Evolutionary conservation across 2,888 invertebrate species (phyloP), one percentile per base, ranked within the genome.

Genomic region (Nycteola revayana): DNA sequence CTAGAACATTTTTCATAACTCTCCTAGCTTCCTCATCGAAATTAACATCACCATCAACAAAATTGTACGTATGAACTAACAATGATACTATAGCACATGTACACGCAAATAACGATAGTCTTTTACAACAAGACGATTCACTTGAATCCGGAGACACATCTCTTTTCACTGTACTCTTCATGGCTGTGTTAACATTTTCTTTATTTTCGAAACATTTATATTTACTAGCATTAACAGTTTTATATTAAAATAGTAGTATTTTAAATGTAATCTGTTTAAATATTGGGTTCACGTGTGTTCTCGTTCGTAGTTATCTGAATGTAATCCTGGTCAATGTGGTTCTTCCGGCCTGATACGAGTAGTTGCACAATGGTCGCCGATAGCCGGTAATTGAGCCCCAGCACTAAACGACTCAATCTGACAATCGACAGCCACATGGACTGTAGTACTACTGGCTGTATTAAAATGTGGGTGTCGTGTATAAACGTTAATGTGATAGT

Each of bases 361-460:
- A 33, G 73, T 85, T 83, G 77, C 81, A 72, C 85, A 85, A 79
- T 59, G 55, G 36, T 57, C 44, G 47, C 72, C 69, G 83, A 85
- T 82, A 81, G 77, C 62, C 59, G 44, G 52, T 73, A 85, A 87
- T 87, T 87, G 85, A 72, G 74, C 48, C 46, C 14, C 5, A 5
- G 14, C 2, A 14, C 14, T 14, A 14, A 14, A 14, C 53, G 61
- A 66, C 58, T 80, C 72, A 77, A 81, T 81, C 82, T 77, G 62
- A 43, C 60, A 56, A 74, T 85, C 80, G 84, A 80, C 82, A 80
- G 72, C 41, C 49, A 33, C 21, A 33, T 41, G 14, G 21, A 20
- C 14, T 14, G 14, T 14, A 14, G 14, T 3, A n/a, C n/a, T n/a
- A n/a, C n/a, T n/a, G n/a, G n/a, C n/a, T n/a, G n/a, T n/a, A n/a